Evolutionary conservation across 2,888 invertebrate genomes (phyloP), one percentile per base, ranked within the genome.

Genomic region (Meganola albula): DNA sequence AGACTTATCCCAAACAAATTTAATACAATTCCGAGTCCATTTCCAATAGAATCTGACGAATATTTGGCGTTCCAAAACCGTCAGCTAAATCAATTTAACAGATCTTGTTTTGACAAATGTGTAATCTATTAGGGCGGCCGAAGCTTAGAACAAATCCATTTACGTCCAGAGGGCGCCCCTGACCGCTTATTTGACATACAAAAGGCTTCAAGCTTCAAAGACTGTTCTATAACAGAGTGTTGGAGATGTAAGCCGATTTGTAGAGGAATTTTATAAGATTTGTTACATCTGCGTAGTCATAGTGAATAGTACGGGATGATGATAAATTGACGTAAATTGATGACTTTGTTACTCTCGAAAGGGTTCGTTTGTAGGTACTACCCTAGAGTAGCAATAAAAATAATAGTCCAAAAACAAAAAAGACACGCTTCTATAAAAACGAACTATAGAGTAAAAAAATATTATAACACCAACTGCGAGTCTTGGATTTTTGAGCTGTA

Each of bases 41-140:
- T n/a, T n/a, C n/a, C n/a, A n/a, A n/a, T n/a, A n/a, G n/a, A n/a
- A n/a, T 20, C n/a, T 20, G 4, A 20, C 20, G 3, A 5, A 7
- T 20, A 20, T 20, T 20, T 20, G 20, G 8, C 2, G 4, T 3
- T n/a, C 8, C 20, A n/a, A 20, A 7, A 25, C 18, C 24, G 39
- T 50, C 46, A 34, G 41, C 24, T 39, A 42, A 50, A 53, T 51
- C 48, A 48, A 51, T 53, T 48, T 34, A 37, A 34, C 29, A 38
- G 49, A 59, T 53, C 58, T 51, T 59, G 63, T 72, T 73, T 67
- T 62, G 66, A 65, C 64, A 70, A 70, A 74, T 65, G 64, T 59
- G 60, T 63, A 62, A 62, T 62, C 60, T 63, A 63, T 70, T 63
- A 61, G 45, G 47, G 40, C 37, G 41, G 33, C 30, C 36, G 26